Evolutionary conservation across 1,140 invertebrate genomes (phyloP).

Genomic region (Drosophila sp.): DNA sequence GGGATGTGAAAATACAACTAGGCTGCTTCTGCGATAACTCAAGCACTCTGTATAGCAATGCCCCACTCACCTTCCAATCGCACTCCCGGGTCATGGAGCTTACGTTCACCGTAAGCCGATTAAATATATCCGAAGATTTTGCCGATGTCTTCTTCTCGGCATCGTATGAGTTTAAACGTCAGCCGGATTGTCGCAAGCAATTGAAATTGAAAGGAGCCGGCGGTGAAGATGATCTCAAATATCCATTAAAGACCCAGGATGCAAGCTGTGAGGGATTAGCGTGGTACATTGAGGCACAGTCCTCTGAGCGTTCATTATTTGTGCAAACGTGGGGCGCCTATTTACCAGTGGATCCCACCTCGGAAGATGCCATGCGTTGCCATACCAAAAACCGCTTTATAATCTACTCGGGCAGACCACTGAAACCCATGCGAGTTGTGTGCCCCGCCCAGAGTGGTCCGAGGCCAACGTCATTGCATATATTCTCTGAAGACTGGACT

Average conservation of each 20-base stretch:
- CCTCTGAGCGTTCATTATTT: constrained; percentile 88
- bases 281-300: constrained; percentile 89
- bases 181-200: constrained; percentile 86
- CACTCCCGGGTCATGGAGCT: constrained; percentile 86
- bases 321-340: constrained; percentile 90
- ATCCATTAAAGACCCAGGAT: constrained; percentile 85
- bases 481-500: constrained; percentile 90
- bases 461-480: constrained; percentile 87
- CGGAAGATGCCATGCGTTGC: constrained; percentile 85
- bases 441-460: constrained; percentile 89
- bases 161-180: constrained; percentile 87
- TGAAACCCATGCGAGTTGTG: constrained; percentile 88
- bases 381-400: constrained; percentile 86
- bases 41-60: constrained; percentile 83
- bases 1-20: constrained; percentile 85
- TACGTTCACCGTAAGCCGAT: constrained; percentile 86
- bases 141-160: constrained; percentile 88
- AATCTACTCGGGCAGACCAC: constrained; percentile 86
- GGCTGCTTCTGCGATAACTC: constrained; percentile 89
- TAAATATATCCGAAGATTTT: constrained; percentile 89
- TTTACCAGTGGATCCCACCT: constrained; percentile 83
- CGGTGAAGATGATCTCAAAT: constrained; percentile 86
- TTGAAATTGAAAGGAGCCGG: constrained; percentile 86
- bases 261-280: constrained; percentile 89
- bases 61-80: constrained; percentile 87